Evolutionary conservation across 2,888 invertebrate species (phyloP), one percentile per base, ranked within the genome.

Genomic region (Tachystola acroxantha): DNA sequence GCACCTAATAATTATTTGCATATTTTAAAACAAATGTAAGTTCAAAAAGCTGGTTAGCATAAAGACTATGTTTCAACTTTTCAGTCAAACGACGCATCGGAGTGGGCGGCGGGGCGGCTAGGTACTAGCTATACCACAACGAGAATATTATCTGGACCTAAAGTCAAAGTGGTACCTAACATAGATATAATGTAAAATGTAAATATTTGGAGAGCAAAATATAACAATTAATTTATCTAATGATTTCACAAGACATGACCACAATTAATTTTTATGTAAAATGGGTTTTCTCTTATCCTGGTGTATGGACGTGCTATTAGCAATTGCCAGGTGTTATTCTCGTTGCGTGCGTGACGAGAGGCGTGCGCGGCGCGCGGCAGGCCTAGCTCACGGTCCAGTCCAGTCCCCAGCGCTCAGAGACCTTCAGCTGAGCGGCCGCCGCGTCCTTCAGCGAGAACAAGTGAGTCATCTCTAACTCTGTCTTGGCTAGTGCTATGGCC

Each of bases 391-490:
- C 81, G 27, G 85, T 84, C 86, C 85, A 85, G 56, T 91, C 90
- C 14, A 90, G 80, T 42, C 93, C 94, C 80, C 95, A 88, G 69
- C 91, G 92, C 50, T 92, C 89, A 1, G 94, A 93, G 27, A 96
- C 93, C 69, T 92, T 93, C 34, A 94, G 82, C 80, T 98, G 98
- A 16, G 97, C 95, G 50, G 92, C 90, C 7, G 97, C 96, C 10
- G 97, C 97, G 78, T 97, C 95, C 60, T 93, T 91, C 49, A 98
- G 79, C 1, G 97, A 94, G 73, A 93, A 97, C 63, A 98, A 88
- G 72, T 98, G 97, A 16, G 94, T 91, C 90, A 98, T 91, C 86
- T 98, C 98, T 53, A 92, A 88, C 75, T 94, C 93, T 10, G 96
- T 95, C 69, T 95, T 94, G 28, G 96, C 94, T 50, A 96, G 81